A percentile compares a stretch with the other conserved stretches of the same genome.
Evolutionary conservation across 2,113 vertebrate species (phyloP).

Genomic region (Nannobrachium achirus): DNA sequence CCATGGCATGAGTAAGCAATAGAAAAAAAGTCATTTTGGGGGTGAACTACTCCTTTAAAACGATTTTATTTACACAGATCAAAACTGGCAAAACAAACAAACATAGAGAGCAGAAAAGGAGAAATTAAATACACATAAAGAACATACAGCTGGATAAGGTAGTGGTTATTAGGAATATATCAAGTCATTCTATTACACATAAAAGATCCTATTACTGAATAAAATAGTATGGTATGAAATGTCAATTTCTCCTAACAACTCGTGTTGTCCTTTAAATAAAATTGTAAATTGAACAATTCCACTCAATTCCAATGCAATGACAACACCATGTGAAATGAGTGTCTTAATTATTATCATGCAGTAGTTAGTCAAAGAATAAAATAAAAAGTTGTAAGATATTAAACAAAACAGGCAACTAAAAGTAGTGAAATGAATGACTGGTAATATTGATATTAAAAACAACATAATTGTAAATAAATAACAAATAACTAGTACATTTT

Average conservation of each 20-base stretch:
- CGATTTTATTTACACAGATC: not conserved
- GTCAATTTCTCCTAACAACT: not conserved
- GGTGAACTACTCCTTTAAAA: no score
- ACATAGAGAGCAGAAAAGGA: not conserved
- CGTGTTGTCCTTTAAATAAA: not conserved
- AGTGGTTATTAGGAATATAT: not conserved
- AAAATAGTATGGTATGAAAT: not conserved
- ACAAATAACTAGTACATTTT: not conserved
- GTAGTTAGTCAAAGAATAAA: not conserved
- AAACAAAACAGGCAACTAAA: not conserved
- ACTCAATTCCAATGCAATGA: not conserved
- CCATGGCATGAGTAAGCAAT: no score
- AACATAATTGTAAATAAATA: not conserved
- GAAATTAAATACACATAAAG: not conserved
- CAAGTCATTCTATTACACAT: not conserved
- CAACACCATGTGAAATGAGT: not conserved
- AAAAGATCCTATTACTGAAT: constrained; percentile 15
- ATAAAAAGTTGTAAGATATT: not conserved
- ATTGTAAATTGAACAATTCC: not conserved
- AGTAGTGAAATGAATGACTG: not conserved
- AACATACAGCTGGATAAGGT: not conserved
- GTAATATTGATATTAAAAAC: not conserved
- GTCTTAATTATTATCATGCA: not conserved
- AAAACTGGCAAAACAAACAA: not conserved
- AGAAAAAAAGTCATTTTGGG: no score